Percentiles rank a stretch among this genome's conserved stretches.
phyloP scores from a whole-genome alignment of 2,888 invertebrate species.

The Plagiodera versicolora region DNA sequence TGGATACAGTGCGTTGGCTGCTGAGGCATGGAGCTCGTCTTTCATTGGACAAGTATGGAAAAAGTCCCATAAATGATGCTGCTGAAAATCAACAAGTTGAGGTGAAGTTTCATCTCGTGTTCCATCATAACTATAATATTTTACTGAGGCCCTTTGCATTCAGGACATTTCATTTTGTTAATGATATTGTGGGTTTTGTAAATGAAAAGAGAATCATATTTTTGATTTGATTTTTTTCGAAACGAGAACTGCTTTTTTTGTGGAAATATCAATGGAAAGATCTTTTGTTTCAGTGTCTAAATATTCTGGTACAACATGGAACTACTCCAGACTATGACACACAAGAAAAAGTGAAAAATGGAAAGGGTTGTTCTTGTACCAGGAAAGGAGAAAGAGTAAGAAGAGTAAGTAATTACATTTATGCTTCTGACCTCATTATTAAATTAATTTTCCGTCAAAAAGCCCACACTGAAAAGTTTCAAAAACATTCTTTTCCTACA shows the following conservation, averaged over 20 bases:
- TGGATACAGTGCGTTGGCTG: constrained; percentile 80
- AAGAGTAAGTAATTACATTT: constrained; percentile 52
- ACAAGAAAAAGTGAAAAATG: constrained; percentile 47
- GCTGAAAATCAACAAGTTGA: constrained; percentile 89
- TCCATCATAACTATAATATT: no score
- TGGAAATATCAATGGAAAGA: no score
- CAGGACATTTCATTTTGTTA: no score
- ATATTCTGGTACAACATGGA: constrained; percentile 79
- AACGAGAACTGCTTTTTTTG: no score
- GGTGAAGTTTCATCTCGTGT: constrained; percentile 55
- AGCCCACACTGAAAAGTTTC: no score
- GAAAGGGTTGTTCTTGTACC: constrained; percentile 55
- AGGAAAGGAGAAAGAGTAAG: constrained; percentile 51
- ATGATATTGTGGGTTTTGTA: no score
- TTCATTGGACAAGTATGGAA: constrained; percentile 82
- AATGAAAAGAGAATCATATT: no score
- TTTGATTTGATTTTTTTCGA: no score
- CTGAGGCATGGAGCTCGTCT: constrained; percentile 80
- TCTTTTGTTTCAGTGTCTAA: constrained; percentile 77
- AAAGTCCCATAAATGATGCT: constrained; percentile 89
- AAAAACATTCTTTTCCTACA: no score
- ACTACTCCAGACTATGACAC: constrained; percentile 68
- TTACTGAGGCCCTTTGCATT: no score
- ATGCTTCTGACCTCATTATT: no score
- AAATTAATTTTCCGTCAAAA: no score